phyloP scores from a whole-genome alignment of 2,113 vertebrate genomes.

The Sceloporus tristichus region DNA sequence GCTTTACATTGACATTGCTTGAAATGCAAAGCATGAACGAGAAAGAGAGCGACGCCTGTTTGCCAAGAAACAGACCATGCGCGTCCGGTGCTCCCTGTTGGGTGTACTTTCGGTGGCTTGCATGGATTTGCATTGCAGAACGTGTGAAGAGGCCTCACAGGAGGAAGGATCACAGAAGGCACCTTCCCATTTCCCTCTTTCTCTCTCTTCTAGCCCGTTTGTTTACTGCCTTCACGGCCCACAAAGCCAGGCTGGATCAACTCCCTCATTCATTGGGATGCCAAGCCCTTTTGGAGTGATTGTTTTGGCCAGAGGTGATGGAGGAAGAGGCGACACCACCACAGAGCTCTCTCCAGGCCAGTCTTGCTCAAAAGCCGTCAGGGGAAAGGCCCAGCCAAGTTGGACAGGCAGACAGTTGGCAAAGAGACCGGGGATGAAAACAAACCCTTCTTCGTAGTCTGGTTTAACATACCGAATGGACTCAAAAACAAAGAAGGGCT shows the following conservation, averaged over 20 bases:
- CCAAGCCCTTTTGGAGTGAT: slow-evolving; percentile 26
- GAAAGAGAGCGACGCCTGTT: too few relatives aligned
- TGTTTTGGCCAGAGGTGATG: slow-evolving; percentile 33
- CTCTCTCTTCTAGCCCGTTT: background rate
- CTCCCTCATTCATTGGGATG: background rate
- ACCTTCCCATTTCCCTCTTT: background rate
- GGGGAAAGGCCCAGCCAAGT: slow-evolving; percentile 50
- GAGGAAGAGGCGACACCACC: slow-evolving; percentile 19
- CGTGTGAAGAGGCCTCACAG: too few relatives aligned
- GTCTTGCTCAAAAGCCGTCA: slow-evolving; percentile 52
- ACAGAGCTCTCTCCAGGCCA: background rate
- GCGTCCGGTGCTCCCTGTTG: too few relatives aligned
- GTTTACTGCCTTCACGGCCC: background rate
- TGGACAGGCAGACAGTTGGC: slow-evolving; percentile 59
- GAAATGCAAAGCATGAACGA: too few relatives aligned
- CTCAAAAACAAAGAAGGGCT: slow-evolving; percentile 60
- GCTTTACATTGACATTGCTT: too few relatives aligned
- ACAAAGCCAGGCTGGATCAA: background rate
- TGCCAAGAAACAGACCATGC: too few relatives aligned
- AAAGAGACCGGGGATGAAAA: slow-evolving; percentile 71
- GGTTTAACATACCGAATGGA: slow-evolving; percentile 63
- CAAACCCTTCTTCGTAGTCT: slow-evolving; percentile 63
- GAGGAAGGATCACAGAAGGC: background rate
- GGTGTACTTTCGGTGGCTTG: too few relatives aligned
- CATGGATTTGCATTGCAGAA: background rate